Evolutionary conservation across 2,888 invertebrate genomes (phyloP), one percentile per base, ranked within the genome.

Genomic region (Dryobota labecula): DNA sequence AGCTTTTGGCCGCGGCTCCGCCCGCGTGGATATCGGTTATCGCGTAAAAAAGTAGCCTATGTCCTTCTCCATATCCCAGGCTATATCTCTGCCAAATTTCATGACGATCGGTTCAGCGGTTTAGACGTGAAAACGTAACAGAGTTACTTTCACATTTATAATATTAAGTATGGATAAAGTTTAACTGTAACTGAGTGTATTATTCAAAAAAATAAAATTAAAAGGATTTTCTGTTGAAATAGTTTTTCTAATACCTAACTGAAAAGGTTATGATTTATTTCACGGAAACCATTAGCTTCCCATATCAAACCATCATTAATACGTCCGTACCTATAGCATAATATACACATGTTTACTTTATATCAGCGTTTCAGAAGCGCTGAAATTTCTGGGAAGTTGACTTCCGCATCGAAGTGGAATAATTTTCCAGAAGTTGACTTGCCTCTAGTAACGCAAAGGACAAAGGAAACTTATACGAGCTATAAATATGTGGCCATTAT

Each of bases 361-460:
- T n/a, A 6, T 27, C 8, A 18, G n/a, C 11, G 15, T 62, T 54
- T 45, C 38, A 63, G 43, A 30, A 20, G 5, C 54, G 13, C 27
- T 56, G 45, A 38, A 70, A 64, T 36, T 64, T 64, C n/a, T 54
- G 27, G 20, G 30, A 45, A 73, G 24, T 7, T 27, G 5, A 41
- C 4, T 27, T 43, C n/a, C 15, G 7, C 45, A 15, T 15, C 9
- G 20, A 70, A 45, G 18, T 45, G 33, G 9, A 49, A 9, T 36
- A 30, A 3, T 1, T 45, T 49, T 41, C 7, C 13, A 43, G 18
- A 20, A 71, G n/a, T 38, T 13, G 6, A 27, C 2, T 61, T 33
- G 33, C 30, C 41, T 33, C 13, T 51, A 4, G n/a, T n/a, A 49
- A 72, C 13, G 13, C 15, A 13, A 71, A 41, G 18, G 20, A 36